Evolutionary conservation across 2,888 invertebrate species (phyloP).

Genomic region (Lasioglossum malachurum): DNA sequence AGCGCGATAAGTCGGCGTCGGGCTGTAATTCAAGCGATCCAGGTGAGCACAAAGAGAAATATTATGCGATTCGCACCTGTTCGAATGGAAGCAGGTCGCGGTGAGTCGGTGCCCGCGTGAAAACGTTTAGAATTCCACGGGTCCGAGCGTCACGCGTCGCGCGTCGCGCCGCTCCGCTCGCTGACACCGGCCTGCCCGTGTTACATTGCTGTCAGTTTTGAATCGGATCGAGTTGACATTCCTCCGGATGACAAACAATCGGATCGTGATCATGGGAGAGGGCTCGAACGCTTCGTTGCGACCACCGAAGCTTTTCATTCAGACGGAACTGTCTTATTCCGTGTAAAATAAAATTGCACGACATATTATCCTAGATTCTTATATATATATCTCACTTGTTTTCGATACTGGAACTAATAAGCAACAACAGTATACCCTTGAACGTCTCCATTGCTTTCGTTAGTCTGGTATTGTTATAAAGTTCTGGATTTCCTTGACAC

Average conservation of each 20-base stretch:
- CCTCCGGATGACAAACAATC: slow-evolving; percentile 51
- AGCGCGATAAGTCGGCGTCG: not conserved
- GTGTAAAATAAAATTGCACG: too few species aligned
- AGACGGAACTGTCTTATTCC: too few species aligned
- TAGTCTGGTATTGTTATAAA: not conserved
- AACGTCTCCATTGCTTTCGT: slow-evolving; percentile 2
- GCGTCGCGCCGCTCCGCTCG: slow-evolving; percentile 38
- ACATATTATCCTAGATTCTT: too few species aligned
- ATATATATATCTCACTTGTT: too few species aligned
- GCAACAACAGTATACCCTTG: not conserved
- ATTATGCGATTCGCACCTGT: slow-evolving; percentile 57
- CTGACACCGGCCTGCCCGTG: slow-evolving; percentile 34
- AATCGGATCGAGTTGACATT: slow-evolving; percentile 71
- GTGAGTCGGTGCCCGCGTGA: slow-evolving; percentile 46
- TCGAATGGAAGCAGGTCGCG: slow-evolving; percentile 54
- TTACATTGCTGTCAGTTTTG: slow-evolving; percentile 61
- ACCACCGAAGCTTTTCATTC: not conserved
- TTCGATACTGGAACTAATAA: not conserved
- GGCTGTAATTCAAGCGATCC: slow-evolving; percentile 26
- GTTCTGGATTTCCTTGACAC: slow-evolving; percentile 19
- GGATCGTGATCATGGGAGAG: slow-evolving; percentile 13
- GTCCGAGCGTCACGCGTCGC: slow-evolving; percentile 57
- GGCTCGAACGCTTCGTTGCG: not conserved
- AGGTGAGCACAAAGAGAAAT: slow-evolving; percentile 31
- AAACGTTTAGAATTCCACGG: slow-evolving; percentile 72